These are phyloP conservation scores for Neostethus bicornis DNA, from an alignment of 2,797 vertebrate genomes.

Conservation along the genomic window DNA sequence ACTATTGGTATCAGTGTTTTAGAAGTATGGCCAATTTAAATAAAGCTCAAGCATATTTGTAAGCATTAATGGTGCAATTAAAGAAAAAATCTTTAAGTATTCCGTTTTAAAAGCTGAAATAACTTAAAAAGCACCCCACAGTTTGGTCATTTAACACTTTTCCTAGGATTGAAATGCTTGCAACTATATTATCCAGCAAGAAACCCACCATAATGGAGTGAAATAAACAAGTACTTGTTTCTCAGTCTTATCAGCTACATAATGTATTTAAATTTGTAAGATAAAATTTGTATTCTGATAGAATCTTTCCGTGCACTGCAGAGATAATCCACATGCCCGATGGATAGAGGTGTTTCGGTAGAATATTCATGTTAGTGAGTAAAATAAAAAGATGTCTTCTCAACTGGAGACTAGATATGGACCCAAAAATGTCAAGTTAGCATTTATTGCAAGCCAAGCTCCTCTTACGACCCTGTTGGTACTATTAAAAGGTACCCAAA, in stretches of 20 bases:
- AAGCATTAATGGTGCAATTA: constrained; percentile 32
- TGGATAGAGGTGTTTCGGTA: not conserved
- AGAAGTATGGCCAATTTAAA: constrained; percentile 43
- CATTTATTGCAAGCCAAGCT: constrained; percentile 65
- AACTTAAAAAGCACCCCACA: constrained; percentile 47
- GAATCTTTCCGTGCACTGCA: not conserved
- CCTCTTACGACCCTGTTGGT: constrained; percentile 63
- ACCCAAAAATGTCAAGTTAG: constrained; percentile 72
- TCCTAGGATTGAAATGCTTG: constrained; percentile 63
- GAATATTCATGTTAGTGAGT: constrained; percentile 12
- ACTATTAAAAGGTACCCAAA: constrained; percentile 70
- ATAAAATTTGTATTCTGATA: constrained; percentile 23
- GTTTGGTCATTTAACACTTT: constrained; percentile 58
- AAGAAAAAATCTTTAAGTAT: constrained; percentile 26
- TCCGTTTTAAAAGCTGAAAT: constrained; percentile 64
- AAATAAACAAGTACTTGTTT: constrained; percentile 1
- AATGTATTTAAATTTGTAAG: not conserved
- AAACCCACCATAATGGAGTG: constrained; percentile 17
- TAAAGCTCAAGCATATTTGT: constrained; percentile 25
- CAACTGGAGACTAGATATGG: constrained; percentile 41
- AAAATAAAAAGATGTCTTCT: constrained; percentile 26
- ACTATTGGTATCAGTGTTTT: constrained; percentile 74
- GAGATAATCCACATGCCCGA: constrained; percentile 17
- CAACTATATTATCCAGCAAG: constrained; percentile 46
- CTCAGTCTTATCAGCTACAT: constrained; percentile 15